Evolutionary conservation across 2,888 invertebrate species (phyloP).

Genomic region (Acronicta psi): DNA sequence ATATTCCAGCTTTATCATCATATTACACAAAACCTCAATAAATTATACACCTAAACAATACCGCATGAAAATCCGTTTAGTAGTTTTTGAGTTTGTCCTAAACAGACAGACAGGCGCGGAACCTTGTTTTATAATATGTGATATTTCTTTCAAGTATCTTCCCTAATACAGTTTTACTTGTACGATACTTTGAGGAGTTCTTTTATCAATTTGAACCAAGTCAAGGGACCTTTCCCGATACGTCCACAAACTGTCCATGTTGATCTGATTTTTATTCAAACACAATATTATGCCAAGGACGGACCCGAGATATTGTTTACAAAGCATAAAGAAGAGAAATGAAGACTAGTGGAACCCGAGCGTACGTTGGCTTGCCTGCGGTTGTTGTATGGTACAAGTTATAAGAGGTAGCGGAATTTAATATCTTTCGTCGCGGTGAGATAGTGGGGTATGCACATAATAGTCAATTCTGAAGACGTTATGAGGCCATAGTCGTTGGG

Average conservation of each 20-base stretch:
- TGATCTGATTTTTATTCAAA: constrained; percentile 64
- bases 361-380: constrained; percentile 64
- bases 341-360: constrained; percentile 64
- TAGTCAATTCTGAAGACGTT: no score
- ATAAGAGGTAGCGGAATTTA: not conserved
- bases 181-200: constrained; percentile 17
- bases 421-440: no score
- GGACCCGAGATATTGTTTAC: constrained; percentile 66
- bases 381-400: constrained; percentile 48
- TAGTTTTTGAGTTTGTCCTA: no score
- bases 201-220: constrained; percentile 12
- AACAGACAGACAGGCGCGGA: no score
- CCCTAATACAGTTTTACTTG: not conserved
- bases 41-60: no score
- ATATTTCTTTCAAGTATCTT: no score
- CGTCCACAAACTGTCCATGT: constrained; percentile 24
- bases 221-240: constrained; percentile 14
- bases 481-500: no score
- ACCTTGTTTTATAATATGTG: no score
- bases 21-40: no score
- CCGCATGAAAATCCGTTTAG: no score
- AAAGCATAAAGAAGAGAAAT: constrained; percentile 73
- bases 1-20: no score
- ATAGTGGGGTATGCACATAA: no score
- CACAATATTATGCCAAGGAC: constrained; percentile 56